phyloP scores from a whole-genome alignment of 2,888 invertebrate species.

The Macroteleia sp. region DNA sequence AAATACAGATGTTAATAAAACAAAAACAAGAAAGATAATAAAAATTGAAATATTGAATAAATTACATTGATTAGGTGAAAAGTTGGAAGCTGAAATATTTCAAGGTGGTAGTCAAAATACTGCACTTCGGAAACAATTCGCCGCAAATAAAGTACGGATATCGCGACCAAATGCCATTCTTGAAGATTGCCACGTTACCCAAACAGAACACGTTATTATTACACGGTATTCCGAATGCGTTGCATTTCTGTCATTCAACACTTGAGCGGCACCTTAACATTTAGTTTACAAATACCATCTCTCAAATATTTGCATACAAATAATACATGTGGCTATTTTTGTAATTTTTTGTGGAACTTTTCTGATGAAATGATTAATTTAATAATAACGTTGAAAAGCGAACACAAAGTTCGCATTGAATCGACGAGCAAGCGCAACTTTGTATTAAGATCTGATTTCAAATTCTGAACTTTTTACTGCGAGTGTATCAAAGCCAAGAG shows the following conservation, averaged over 20 bases:
- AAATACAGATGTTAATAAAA: too few relatives aligned
- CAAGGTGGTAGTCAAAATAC: constrained; percentile 23
- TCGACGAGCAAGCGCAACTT: too few relatives aligned
- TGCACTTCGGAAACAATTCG: constrained; percentile 11
- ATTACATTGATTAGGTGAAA: too few relatives aligned
- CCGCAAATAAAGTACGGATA: constrained; percentile 4
- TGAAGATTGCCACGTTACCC: constrained; percentile 44
- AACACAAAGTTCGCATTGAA: too few relatives aligned
- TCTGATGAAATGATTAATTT: too few relatives aligned
- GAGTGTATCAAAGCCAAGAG: constrained; percentile 20
- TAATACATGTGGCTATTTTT: not conserved
- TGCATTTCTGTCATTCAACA: constrained; percentile 45
- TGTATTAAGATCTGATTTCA: too few relatives aligned
- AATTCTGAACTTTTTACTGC: not conserved
- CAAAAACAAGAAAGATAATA: too few relatives aligned
- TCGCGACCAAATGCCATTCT: constrained; percentile 23
- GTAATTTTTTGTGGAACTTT: too few relatives aligned
- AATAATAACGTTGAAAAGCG: too few relatives aligned
- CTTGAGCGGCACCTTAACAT: constrained; percentile 37
- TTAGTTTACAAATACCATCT: constrained; percentile 24
- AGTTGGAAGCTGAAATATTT: too few relatives aligned
- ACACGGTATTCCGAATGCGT: constrained; percentile 46
- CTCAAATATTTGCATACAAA: constrained; percentile 4
- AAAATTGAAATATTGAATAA: too few relatives aligned
- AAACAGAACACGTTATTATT: constrained; percentile 55